Evolutionary conservation across 2,113 vertebrate genomes (phyloP).

Genomic region (Grus americana): DNA sequence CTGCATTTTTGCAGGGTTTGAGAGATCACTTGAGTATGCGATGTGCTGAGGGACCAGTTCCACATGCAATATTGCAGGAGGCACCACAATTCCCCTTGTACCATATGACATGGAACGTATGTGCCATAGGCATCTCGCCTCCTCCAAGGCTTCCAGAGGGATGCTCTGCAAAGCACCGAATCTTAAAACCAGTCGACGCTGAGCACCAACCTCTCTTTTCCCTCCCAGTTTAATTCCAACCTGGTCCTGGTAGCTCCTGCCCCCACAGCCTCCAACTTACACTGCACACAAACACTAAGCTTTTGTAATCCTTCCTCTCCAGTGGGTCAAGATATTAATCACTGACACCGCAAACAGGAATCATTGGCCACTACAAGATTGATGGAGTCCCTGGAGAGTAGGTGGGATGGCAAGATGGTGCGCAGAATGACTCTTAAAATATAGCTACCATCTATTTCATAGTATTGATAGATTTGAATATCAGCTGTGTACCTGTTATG

Average conservation of each 20-base stretch:
- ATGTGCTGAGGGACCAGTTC: neutral
- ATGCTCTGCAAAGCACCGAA: neutral
- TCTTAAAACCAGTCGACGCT: neutral
- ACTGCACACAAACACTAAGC: neutral
- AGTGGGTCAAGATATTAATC: neutral
- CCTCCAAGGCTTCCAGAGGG: neutral
- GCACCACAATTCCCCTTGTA: rapidly evolving
- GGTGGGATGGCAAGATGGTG: neutral
- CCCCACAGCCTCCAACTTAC: neutral
- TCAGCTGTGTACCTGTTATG: neutral
- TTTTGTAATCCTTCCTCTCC: neutral
- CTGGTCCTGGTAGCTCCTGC: neutral
- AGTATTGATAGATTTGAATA: neutral
- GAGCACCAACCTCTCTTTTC: neutral
- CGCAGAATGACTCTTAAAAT: neutral
- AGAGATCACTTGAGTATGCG: neutral
- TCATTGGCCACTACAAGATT: neutral
- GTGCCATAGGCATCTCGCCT: neutral
- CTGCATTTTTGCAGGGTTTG: neutral
- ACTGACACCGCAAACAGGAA: neutral
- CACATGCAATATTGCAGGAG: neutral
- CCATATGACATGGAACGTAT: neutral
- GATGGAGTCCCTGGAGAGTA: neutral
- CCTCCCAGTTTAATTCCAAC: neutral
- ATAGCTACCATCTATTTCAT: neutral